Evolutionary conservation across 2,888 invertebrate genomes (phyloP).

Genomic region (Scaptomyza caliginosa): DNA sequence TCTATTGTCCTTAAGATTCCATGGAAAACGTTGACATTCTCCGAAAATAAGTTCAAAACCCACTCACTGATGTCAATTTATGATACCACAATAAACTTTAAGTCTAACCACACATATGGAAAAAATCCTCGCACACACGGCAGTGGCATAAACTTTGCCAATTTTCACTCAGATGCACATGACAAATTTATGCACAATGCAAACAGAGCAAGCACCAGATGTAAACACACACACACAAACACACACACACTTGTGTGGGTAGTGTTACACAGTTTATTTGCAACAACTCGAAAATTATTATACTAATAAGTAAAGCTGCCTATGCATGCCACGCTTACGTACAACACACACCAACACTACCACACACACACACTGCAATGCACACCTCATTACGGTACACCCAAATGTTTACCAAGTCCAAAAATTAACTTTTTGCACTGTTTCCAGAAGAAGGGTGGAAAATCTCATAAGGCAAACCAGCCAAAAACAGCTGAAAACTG

Average conservation of each 20-base stretch:
- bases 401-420: conserved; percentile 27
- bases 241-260: conserved; percentile 9
- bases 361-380: not conserved
- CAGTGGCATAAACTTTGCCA: conserved; percentile 63
- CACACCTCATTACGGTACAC: conserved; percentile 27
- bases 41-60: no score
- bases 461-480: conserved; percentile 43
- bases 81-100: conserved; percentile 50
- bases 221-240: conserved; percentile 21
- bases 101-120: conserved; percentile 28
- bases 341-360: not conserved
- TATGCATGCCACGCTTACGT: conserved; percentile 9
- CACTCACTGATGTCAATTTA: conserved; percentile 35
- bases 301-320: conserved; percentile 37
- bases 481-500: conserved; percentile 17
- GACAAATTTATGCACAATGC: conserved; percentile 67
- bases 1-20: no score
- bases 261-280: conserved; percentile 40
- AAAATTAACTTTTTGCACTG: conserved; percentile 33
- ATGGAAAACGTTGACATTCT: not conserved
- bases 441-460: conserved; percentile 7
- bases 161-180: conserved; percentile 64
- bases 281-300: conserved; percentile 38
- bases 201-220: conserved; percentile 34
- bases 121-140: not conserved